Evolutionary conservation across 2,113 vertebrate genomes (phyloP).

Genomic region (Panthera tigris): DNA sequence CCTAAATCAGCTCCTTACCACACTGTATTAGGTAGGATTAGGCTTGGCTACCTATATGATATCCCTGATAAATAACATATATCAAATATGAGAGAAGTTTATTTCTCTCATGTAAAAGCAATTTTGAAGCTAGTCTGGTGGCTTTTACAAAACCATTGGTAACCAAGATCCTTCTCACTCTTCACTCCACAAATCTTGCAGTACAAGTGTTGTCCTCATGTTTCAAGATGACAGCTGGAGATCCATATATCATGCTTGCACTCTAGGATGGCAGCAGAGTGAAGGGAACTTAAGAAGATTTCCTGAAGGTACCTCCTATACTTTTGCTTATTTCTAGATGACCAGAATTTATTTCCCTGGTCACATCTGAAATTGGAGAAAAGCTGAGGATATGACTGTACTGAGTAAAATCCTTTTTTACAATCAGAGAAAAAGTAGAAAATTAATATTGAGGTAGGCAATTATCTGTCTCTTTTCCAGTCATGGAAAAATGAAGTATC

Average conservation of each 20-base stretch:
- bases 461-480: not conserved
- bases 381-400: not conserved
- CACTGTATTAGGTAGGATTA: not conserved
- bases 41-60: not conserved
- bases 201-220: not conserved
- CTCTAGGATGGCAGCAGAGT: not conserved
- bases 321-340: not conserved
- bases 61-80: not conserved
- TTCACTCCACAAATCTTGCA: not conserved
- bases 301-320: not conserved
- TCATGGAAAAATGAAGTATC: not conserved
- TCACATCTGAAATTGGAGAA: not conserved
- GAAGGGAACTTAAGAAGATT: not conserved
- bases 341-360: not conserved
- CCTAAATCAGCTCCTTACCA: not conserved
- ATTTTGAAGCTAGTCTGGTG: not conserved
- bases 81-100: not conserved
- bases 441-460: not conserved
- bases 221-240: not conserved
- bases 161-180: not conserved
- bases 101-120: not conserved
- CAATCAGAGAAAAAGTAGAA: not conserved
- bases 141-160: not conserved
- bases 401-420: not conserved
- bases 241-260: not conserved